These are phyloP conservation scores for Tamandua tetradactyla DNA, from an alignment of 2,797 vertebrate species.

Conservation along the genomic window DNA sequence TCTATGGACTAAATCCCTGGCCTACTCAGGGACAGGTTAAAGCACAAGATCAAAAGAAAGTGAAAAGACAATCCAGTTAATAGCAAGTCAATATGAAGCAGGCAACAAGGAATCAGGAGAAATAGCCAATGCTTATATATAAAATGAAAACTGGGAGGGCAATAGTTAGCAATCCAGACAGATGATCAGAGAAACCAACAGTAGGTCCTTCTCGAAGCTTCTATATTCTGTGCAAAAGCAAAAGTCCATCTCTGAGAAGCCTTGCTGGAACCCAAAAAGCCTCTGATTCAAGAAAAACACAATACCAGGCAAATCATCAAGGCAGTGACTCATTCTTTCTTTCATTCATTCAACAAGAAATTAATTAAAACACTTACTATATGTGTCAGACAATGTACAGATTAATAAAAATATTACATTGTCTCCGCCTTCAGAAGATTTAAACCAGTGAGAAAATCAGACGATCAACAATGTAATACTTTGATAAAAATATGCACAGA, in stretches of 20 bases:
- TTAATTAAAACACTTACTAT: neutral
- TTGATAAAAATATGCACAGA: constrained; percentile 11
- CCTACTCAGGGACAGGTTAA: neutral
- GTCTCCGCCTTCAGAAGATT: neutral
- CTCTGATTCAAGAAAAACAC: neutral
- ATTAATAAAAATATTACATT: neutral
- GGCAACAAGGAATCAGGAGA: neutral
- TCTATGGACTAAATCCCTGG: neutral
- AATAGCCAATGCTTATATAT: neutral
- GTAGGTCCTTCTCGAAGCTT: neutral
- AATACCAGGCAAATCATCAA: neutral
- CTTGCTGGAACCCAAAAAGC: neutral
- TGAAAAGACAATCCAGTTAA: neutral
- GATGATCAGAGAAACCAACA: neutral
- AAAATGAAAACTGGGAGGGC: neutral
- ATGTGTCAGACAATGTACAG: neutral
- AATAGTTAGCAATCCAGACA: neutral
- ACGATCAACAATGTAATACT: neutral
- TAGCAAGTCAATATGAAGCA: neutral
- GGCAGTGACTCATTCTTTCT: neutral
- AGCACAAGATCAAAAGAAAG: neutral
- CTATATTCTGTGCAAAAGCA: neutral
- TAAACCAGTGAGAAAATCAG: neutral
- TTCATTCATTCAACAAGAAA: neutral
- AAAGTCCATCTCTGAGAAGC: neutral